phyloP scores from a whole-genome alignment of 2,113 vertebrate genomes.

The Malurus elegans region DNA sequence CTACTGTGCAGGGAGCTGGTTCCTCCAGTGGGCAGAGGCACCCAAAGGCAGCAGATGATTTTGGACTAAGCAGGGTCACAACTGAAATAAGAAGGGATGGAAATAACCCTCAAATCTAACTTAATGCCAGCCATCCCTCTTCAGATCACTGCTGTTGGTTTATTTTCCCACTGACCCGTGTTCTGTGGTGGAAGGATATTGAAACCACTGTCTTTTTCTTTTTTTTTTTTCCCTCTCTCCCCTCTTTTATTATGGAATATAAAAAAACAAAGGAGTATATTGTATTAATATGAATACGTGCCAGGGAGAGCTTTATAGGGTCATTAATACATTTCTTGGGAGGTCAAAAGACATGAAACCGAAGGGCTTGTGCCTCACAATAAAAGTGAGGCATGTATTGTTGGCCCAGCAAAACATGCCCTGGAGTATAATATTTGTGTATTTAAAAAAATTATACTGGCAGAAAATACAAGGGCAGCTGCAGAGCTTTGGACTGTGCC shows the following conservation, averaged over 20 bases:
- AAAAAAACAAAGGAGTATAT: constrained; percentile 63
- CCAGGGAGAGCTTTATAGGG: constrained; percentile 57
- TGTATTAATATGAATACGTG: constrained; percentile 68
- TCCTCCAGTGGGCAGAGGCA: not conserved
- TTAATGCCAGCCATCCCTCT: not conserved
- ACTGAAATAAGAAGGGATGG: not conserved
- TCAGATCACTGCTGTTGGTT: not conserved
- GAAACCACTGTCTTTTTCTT: constrained; percentile 5
- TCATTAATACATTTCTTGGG: constrained; percentile 69
- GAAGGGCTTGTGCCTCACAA: constrained; percentile 64
- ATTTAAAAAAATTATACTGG: constrained; percentile 68
- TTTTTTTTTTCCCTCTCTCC: too few species aligned
- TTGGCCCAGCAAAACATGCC: constrained; percentile 61
- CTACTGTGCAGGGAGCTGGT: not conserved
- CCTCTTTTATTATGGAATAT: constrained; percentile 35
- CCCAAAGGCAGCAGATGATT: not conserved
- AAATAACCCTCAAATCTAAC: not conserved
- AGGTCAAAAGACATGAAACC: constrained; percentile 62
- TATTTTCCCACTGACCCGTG: not conserved
- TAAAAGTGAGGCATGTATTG: constrained; percentile 69
- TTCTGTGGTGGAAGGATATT: constrained; percentile 17
- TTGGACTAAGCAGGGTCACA: not conserved
- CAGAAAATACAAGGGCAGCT: constrained; percentile 53
- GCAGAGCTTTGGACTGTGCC: not conserved
- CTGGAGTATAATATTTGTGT: constrained; percentile 64